Conservation (phyloP, 2,113 vertebrate genomes). For the Catharus bicknelli region DNA sequence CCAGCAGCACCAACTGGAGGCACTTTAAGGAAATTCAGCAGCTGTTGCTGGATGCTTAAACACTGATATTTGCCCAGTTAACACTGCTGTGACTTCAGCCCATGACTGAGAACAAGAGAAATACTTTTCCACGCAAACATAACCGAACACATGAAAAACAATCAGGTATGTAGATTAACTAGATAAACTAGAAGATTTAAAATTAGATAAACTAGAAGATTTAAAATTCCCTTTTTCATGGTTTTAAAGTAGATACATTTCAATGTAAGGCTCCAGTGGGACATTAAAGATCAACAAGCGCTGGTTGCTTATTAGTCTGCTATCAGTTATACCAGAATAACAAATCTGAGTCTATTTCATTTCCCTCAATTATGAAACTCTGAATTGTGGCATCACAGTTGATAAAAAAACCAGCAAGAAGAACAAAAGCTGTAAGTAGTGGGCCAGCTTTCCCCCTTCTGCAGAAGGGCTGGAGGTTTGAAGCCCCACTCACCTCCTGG, state of each 20-base stretch:
- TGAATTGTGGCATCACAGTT: fast-evolving
- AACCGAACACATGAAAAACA: neutral
- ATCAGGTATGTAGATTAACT: neutral
- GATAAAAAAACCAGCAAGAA: neutral
- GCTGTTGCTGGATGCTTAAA: neutral
- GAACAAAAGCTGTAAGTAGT: fast-evolving
- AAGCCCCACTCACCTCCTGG: conserved; percentile 75
- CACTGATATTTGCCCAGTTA: neutral
- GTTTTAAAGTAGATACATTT: neutral
- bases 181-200: neutral
- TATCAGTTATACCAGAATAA: too few species aligned
- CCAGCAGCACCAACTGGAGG: neutral
- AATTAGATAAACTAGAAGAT: neutral
- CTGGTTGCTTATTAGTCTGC: neutral
- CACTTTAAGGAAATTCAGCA: neutral
- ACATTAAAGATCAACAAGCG: neutral
- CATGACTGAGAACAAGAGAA: neutral
- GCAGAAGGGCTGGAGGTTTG: fast-evolving
- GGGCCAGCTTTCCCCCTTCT: neutral
- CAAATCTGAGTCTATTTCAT: neutral
- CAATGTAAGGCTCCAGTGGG: neutral
- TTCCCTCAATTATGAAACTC: neutral
- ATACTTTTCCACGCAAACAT: neutral
- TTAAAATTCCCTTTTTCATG: neutral
- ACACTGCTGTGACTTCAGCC: neutral